These are phyloP conservation scores for Dendroctonus valens DNA, from an alignment of 1,140 invertebrate genomes.

Conservation along the genomic window DNA sequence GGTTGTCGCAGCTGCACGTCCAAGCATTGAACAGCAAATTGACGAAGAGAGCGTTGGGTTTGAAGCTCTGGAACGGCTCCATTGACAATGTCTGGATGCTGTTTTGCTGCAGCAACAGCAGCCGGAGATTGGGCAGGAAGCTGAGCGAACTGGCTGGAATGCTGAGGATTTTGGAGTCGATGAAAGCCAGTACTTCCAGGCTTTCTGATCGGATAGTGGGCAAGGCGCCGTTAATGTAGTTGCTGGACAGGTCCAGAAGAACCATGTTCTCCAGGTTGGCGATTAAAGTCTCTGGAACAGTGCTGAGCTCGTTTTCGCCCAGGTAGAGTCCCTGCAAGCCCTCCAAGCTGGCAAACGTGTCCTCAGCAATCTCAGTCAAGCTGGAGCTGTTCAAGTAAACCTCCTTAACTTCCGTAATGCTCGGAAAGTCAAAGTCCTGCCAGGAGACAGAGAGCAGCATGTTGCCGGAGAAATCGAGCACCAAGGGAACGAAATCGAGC, in stretches of 20 bases:
- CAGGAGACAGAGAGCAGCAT: conserved; percentile 28
- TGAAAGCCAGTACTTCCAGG: conserved; percentile 38
- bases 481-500: conserved; percentile 35
- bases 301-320: conserved; percentile 37
- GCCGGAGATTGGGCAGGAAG: conserved; percentile 39
- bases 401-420: conserved; percentile 37
- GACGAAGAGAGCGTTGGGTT: conserved; percentile 27
- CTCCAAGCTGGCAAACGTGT: conserved; percentile 39
- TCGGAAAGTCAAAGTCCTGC: conserved; percentile 39
- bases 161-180: conserved; percentile 37
- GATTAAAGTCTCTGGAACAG: conserved; percentile 37
- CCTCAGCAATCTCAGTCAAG: conserved; percentile 36
- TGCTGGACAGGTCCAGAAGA: conserved; percentile 40
- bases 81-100: conserved; percentile 40
- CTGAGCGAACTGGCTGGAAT: conserved; percentile 32
- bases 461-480: conserved; percentile 45
- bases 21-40: conserved; percentile 41
- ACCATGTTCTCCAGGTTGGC: conserved; percentile 35
- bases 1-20: conserved; percentile 41
- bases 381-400: conserved; percentile 43
- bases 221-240: conserved; percentile 39
- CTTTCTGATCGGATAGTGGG: conserved; percentile 39
- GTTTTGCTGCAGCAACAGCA: conserved; percentile 43
- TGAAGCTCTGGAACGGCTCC: conserved; percentile 33
- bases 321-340: conserved; percentile 43